Base-by-base conservation (phyloP, 2,797 vertebrate species). In the Champsocephalus esox region DNA sequence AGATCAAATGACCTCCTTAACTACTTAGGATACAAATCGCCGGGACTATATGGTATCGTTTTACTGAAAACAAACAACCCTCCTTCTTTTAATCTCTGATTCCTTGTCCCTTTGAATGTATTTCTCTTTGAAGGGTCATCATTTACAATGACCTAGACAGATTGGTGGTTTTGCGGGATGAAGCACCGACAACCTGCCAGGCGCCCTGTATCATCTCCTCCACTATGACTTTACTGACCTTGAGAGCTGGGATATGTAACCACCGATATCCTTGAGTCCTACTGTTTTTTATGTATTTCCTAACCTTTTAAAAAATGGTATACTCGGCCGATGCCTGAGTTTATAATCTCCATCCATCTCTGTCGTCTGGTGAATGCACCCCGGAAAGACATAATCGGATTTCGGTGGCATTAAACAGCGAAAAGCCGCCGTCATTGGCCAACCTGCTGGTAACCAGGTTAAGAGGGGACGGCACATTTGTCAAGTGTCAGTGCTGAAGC, bases 341-440 rank as follows among this genome's bases (percentile, higher is more conserved):
- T 89, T 90, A 88, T 89, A 86, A 90, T 92, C 80, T 87, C 88
- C 92, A 94, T 95, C 92, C 86, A 77, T 96, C 93, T 94, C 85
- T 92, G 92, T 94, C 89, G 54, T 65, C 78, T 59, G 34, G 73
- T 63, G 69, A 87, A 90, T 68, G 80, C 81, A 71, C 61, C 83
- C 79, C 66, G 16, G 57, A 91, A 93, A 92, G 79, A 82, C 90
- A 84, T 95, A 95, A 95, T 95, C 93, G 75, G 89, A 93, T 95
- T 93, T 89, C 65, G 78, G 84, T 66, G 88, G 91, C 83, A 92
- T 93, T 93, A 94, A 95, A 90, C 82, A 89, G 93, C 82, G 88
- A 91, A 92, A 90, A 88, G 79, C 89, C 74, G 79, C 83, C 81
- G 84, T 90, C 89, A 90, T 87, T 74, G 89, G 90, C 81, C 84